These are phyloP conservation scores for Rhogogaster chlorosoma DNA, from an alignment of 2,888 invertebrate species.

Conservation along the genomic window DNA sequence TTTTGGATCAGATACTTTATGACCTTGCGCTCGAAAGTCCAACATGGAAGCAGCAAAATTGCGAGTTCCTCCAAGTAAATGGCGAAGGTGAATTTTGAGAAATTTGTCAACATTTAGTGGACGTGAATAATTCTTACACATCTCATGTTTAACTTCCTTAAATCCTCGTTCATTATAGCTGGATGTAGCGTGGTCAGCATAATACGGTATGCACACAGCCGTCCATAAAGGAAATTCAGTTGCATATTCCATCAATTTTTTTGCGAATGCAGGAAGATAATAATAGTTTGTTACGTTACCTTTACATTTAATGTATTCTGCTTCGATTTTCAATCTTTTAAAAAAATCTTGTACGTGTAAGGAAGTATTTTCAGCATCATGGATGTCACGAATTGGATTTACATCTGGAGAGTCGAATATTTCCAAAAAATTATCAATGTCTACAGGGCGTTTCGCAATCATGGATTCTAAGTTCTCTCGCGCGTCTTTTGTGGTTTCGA, in stretches of 20 bases:
- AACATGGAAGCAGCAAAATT: conserved; percentile 21
- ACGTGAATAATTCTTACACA: conserved; percentile 21
- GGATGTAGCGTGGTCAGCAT: background rate
- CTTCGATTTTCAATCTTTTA: background rate
- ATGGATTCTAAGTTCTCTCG: background rate
- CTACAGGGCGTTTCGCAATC: background rate
- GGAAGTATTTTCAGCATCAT: background rate
- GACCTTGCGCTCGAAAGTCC: background rate
- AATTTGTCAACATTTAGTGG: conserved; percentile 17
- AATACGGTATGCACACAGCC: background rate
- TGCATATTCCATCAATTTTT: background rate
- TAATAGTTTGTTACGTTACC: background rate
- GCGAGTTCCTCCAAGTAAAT: conserved; percentile 21
- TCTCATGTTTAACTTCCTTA: conserved; percentile 19
- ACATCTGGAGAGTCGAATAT: background rate
- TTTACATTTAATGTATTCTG: background rate
- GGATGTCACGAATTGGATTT: background rate
- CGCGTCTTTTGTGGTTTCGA: background rate
- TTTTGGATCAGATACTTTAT: conserved; percentile 27
- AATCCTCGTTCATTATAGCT: conserved; percentile 13
- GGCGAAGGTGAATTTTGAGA: conserved; percentile 8
- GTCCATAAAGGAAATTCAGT: conserved; percentile 13
- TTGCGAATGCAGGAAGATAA: background rate
- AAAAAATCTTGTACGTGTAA: background rate
- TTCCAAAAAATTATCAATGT: background rate